phyloP scores from a whole-genome alignment of 2,888 invertebrate species.

The Chrysina gloriosa region DNA sequence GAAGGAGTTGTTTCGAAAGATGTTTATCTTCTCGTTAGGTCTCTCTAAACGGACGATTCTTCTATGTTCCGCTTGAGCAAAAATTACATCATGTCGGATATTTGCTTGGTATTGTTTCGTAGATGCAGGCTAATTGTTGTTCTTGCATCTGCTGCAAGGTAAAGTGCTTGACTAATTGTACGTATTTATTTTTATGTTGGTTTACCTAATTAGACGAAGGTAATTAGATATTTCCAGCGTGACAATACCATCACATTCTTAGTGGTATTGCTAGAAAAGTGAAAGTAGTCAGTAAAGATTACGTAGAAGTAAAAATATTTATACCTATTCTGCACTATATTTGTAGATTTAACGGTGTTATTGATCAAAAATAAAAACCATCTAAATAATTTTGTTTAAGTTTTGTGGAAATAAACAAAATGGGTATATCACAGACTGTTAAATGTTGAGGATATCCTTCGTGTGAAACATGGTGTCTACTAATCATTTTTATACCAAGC shows the following conservation, averaged over 20 bases:
- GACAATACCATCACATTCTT: background rate
- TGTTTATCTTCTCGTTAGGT: constrained; percentile 28
- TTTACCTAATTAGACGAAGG: background rate
- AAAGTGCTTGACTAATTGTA: constrained; percentile 12
- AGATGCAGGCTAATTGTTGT: constrained; percentile 36
- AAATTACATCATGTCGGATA: constrained; percentile 36
- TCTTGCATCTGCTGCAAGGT: constrained; percentile 31
- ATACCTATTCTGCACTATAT: no score
- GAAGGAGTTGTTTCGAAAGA: constrained; percentile 37
- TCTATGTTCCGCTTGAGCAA: constrained; percentile 31
- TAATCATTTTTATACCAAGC: no score
- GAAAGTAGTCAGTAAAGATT: background rate
- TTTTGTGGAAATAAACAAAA: no score
- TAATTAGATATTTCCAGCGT: background rate
- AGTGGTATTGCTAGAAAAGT: background rate
- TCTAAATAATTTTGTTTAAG: no score
- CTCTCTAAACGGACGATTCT: constrained; percentile 35
- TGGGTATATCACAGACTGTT: no score
- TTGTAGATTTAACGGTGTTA: background rate
- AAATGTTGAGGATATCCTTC: no score
- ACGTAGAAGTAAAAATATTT: no score
- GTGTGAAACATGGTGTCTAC: no score
- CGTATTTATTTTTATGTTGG: constrained; percentile 17
- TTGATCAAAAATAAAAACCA: no score
- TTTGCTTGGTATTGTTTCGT: constrained; percentile 31